A percentile compares a stretch with the other conserved stretches of the same genome.
Evolutionary conservation across 2,888 invertebrate genomes (phyloP).

Genomic region (Boloria euphrosyne): DNA sequence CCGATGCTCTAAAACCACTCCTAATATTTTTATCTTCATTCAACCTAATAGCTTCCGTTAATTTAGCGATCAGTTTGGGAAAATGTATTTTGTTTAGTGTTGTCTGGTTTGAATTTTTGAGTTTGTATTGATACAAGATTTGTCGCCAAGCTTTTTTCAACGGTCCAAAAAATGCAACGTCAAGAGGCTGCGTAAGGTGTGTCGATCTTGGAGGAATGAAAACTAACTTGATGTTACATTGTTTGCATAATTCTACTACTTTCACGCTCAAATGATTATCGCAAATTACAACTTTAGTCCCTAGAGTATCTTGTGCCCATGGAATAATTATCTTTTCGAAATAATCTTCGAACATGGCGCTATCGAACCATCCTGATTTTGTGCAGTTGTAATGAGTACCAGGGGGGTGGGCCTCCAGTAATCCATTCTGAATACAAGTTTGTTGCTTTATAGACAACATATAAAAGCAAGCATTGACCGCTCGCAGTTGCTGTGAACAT

Average conservation of each 20-base stretch:
- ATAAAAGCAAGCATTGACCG: slow-evolving; percentile 32
- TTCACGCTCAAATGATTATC: slow-evolving; percentile 36
- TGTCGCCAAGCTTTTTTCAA: slow-evolving; percentile 36
- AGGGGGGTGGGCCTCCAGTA: slow-evolving; percentile 25
- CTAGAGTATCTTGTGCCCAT: slow-evolving; percentile 31
- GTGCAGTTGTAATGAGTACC: slow-evolving; percentile 9
- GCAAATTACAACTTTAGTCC: slow-evolving; percentile 36
- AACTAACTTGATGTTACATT: slow-evolving; percentile 33
- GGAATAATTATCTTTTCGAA: slow-evolving; percentile 37
- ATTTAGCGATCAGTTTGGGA: slow-evolving; percentile 27
- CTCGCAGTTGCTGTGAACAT: slow-evolving; percentile 39
- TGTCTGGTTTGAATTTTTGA: slow-evolving; percentile 30
- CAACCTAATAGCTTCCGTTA: slow-evolving; percentile 24
- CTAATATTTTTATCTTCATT: slow-evolving; percentile 32
- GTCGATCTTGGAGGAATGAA: slow-evolving; percentile 40
- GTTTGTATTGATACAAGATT: slow-evolving; percentile 30
- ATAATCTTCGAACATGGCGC: slow-evolving; percentile 36
- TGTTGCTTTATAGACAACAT: slow-evolving; percentile 38
- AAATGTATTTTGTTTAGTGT: slow-evolving; percentile 34
- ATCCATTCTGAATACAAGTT: slow-evolving; percentile 35
- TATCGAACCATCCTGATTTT: slow-evolving; percentile 12
- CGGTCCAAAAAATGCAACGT: slow-evolving; percentile 38
- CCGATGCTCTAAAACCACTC: slow-evolving; percentile 40
- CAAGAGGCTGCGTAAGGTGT: slow-evolving; percentile 38
- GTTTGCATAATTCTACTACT: slow-evolving; percentile 31